Evolutionary conservation across 2,888 invertebrate genomes (phyloP).

Genomic region (Agonopterix heracliana): DNA sequence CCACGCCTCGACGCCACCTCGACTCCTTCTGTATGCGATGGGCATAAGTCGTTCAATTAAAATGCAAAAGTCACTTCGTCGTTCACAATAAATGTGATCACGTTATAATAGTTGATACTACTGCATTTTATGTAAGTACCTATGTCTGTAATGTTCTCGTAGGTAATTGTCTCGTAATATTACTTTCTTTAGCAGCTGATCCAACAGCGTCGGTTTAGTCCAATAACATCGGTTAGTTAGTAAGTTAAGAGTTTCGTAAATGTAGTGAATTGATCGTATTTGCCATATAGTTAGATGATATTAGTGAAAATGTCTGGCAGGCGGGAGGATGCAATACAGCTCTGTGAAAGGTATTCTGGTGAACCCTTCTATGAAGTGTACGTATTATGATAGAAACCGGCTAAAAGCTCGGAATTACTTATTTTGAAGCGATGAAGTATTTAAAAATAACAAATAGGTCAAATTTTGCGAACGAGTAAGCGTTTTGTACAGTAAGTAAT

Average conservation of each 20-base stretch:
- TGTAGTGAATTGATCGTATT: conserved; percentile 62
- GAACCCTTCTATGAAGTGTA: conserved; percentile 68
- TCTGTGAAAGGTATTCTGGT: conserved; percentile 40
- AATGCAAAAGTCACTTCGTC: background rate
- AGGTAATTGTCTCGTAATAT: conserved; percentile 54
- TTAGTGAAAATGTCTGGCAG: conserved; percentile 57
- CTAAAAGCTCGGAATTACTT: conserved; percentile 50
- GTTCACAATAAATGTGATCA: background rate
- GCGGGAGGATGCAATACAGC: conserved; percentile 67
- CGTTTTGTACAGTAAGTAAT: conserved; percentile 73
- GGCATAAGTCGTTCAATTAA: background rate
- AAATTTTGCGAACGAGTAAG: conserved; percentile 65
- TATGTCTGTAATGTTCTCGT: conserved; percentile 42
- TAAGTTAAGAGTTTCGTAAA: conserved; percentile 60
- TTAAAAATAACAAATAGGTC: conserved; percentile 49
- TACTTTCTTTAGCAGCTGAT: conserved; percentile 34
- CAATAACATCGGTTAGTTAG: conserved; percentile 59
- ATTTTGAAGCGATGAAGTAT: conserved; percentile 32
- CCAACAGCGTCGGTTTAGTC: conserved; percentile 45
- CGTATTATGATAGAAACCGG: conserved; percentile 52
- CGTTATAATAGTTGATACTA: too few relatives aligned
- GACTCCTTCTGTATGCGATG: too few relatives aligned
- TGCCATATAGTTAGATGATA: conserved; percentile 67
- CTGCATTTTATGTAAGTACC: background rate
- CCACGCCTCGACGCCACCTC: too few relatives aligned